Conservation (phyloP, 2,888 invertebrate species). For the Acholoe squamosa region DNA sequence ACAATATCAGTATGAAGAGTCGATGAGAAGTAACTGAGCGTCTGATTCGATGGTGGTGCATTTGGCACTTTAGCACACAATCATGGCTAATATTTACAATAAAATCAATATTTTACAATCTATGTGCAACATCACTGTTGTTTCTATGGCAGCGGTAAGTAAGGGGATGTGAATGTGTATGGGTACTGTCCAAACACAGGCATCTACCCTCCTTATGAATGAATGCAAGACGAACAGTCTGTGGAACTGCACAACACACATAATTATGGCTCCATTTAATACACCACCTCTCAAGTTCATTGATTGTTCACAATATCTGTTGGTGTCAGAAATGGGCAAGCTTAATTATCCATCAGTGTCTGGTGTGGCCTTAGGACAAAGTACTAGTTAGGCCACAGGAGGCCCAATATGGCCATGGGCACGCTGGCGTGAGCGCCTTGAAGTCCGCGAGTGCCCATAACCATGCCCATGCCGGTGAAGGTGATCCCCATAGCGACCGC, state of each 20-base stretch:
- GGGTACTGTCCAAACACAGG: neutral
- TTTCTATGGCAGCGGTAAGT: neutral
- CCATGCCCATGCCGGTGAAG: neutral
- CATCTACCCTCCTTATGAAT: neutral
- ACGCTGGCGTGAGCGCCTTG: neutral
- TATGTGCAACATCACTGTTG: neutral
- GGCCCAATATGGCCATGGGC: neutral
- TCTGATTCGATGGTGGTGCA: neutral
- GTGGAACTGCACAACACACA: neutral
- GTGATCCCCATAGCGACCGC: constrained; percentile 21
- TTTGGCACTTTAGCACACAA: neutral
- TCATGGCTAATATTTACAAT: neutral
- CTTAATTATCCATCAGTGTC: neutral
- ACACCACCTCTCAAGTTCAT: neutral
- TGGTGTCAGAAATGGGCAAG: neutral
- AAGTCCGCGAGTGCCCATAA: neutral
- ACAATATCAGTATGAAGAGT: neutral
- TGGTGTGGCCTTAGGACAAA: neutral
- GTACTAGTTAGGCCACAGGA: neutral
- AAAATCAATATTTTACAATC: constrained; percentile 24
- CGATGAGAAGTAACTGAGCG: neutral
- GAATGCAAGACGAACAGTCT: neutral
- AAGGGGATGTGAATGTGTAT: too few relatives aligned
- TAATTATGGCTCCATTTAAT: neutral
- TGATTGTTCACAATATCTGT: neutral